These are phyloP conservation scores for Suricata suricatta DNA, from an alignment of 2,113 vertebrate species.

Conservation along the genomic window DNA sequence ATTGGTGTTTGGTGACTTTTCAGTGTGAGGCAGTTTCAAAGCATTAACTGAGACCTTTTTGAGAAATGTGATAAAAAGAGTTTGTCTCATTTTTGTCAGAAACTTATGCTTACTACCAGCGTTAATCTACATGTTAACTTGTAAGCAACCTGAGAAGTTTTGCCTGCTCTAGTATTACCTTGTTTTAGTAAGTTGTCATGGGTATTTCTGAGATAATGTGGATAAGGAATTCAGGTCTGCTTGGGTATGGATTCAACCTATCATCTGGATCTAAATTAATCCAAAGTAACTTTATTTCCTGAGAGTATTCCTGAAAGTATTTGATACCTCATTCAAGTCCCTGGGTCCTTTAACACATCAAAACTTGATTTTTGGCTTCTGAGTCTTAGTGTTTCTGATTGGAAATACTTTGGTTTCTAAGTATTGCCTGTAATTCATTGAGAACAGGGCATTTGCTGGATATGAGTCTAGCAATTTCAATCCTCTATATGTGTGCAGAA, in stretches of 20 bases:
- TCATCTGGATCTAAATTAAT: background rate
- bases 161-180: background rate
- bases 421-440: background rate
- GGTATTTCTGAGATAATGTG: background rate
- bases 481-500: background rate
- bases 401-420: slow-evolving; percentile 36
- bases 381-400: background rate
- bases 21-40: background rate
- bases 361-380: background rate
- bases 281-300: slow-evolving; percentile 34
- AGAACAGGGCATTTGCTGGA: background rate
- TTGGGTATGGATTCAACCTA: background rate
- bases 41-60: background rate
- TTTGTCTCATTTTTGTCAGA: background rate
- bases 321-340: background rate
- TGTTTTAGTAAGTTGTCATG: background rate
- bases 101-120: background rate
- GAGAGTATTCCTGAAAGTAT: background rate
- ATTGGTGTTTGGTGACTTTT: background rate
- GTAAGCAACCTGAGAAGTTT: slow-evolving; percentile 22
- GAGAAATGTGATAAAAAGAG: background rate
- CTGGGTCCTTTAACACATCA: slow-evolving; percentile 11
- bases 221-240: background rate
- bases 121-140: slow-evolving; percentile 12
- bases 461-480: background rate